phyloP scores from a whole-genome alignment of 2,797 vertebrate species.

The Paratrypauchen microcephalus region DNA sequence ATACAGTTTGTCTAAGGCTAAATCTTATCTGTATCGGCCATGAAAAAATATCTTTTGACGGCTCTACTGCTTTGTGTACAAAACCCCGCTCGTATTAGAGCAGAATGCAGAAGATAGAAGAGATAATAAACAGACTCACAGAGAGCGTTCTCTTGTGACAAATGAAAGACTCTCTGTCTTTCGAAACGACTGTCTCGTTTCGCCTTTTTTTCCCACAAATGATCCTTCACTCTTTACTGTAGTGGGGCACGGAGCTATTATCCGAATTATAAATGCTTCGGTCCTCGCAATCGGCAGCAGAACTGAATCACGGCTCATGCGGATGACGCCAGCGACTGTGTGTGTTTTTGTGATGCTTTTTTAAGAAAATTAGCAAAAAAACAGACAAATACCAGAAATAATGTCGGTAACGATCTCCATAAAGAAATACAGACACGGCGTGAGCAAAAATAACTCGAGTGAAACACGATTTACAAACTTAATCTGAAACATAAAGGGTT shows the following conservation, averaged over 20 bases:
- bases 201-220: neutral
- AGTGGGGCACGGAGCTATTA: slow-evolving; percentile 12
- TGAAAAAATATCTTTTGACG: too few relatives aligned
- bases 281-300: neutral
- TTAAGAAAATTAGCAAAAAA: too few relatives aligned
- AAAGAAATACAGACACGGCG: too few relatives aligned
- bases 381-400: too few relatives aligned
- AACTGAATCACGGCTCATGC: slow-evolving; percentile 32
- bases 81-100: neutral
- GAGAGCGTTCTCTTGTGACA: neutral
- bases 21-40: too few relatives aligned
- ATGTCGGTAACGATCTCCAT: too few relatives aligned
- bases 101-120: neutral
- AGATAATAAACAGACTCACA: neutral
- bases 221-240: neutral
- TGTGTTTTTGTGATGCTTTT: slow-evolving; percentile 6
- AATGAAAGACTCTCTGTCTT: slow-evolving; percentile 8
- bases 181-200: too few relatives aligned
- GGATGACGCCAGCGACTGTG: slow-evolving; percentile 5
- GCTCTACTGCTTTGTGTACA: too few relatives aligned
- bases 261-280: slow-evolving; percentile 17
- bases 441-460: too few relatives aligned
- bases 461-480: too few relatives aligned
- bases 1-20: too few relatives aligned
- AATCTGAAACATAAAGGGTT: too few relatives aligned